phyloP scores from a whole-genome alignment of 2,113 vertebrate species.

The Myocastor coypus region DNA sequence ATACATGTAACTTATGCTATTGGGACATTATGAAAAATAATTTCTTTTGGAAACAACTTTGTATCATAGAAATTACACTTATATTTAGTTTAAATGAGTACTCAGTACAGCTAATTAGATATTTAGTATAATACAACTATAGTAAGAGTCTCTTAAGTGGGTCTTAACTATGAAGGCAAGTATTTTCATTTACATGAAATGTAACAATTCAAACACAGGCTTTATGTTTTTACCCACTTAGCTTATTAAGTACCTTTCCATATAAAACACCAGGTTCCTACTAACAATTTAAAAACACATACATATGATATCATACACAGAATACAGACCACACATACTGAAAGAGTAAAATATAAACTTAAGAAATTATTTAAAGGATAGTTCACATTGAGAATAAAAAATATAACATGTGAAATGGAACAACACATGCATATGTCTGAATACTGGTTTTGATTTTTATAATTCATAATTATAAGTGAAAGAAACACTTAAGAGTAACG shows the following conservation, averaged over 20 bases:
- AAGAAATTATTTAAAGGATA: background rate
- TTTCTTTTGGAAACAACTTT: conserved; percentile 27
- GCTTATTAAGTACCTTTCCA: background rate
- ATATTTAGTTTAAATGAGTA: background rate
- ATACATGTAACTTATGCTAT: background rate
- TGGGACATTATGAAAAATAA: background rate
- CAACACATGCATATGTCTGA: background rate
- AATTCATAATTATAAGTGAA: background rate
- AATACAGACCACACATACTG: background rate
- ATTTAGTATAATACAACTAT: background rate
- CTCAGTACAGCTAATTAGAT: background rate
- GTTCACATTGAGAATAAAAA: background rate
- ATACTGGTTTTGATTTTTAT: background rate
- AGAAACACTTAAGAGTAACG: background rate
- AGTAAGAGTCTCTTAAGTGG: background rate
- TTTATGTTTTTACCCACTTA: background rate
- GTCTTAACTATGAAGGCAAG: background rate
- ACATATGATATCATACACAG: background rate
- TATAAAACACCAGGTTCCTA: background rate
- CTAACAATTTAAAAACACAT: conserved; percentile 2
- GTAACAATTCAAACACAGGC: background rate
- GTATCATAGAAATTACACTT: background rate
- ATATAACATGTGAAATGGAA: background rate
- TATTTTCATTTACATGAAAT: background rate
- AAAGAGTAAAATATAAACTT: background rate